Percentiles rank a stretch among this genome's conserved stretches.
phyloP scores from a whole-genome alignment of 2,113 vertebrate genomes.

The Setophaga kirtlandii region DNA sequence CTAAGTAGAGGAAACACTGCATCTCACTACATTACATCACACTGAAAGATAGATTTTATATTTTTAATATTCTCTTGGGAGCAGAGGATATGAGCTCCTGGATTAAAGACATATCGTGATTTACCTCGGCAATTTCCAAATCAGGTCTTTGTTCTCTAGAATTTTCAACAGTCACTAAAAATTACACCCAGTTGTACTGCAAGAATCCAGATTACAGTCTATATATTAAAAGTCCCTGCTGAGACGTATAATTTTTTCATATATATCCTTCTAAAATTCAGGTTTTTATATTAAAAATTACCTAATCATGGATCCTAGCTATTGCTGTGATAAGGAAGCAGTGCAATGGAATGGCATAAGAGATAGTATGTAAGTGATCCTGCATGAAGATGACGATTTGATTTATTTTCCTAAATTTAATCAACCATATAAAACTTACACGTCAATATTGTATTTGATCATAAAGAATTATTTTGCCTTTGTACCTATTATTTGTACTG shows the following conservation, averaged over 20 bases:
- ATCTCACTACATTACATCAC: not conserved
- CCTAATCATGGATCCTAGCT: not conserved
- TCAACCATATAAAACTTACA: not conserved
- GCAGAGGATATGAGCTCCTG: not conserved
- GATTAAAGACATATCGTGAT: not conserved
- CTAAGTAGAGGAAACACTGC: not conserved
- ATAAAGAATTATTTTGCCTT: not conserved
- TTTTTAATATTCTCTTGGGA: not conserved
- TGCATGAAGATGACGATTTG: not conserved
- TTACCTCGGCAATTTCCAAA: not conserved
- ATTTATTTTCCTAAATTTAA: not conserved
- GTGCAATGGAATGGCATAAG: not conserved
- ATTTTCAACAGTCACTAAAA: constrained; percentile 1
- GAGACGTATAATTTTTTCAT: not conserved
- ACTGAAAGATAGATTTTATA: not conserved
- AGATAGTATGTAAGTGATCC: not conserved
- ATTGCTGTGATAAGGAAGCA: not conserved
- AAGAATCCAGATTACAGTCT: not conserved
- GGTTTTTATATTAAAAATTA: not conserved
- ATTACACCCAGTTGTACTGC: not conserved
- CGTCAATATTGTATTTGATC: not conserved
- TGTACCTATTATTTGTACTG: not conserved
- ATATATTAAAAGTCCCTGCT: not conserved
- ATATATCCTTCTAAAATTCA: not conserved
- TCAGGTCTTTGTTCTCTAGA: not conserved